phyloP scores from a whole-genome alignment of 2,888 invertebrate genomes.

The Sphaerophoria rueppellii region DNA sequence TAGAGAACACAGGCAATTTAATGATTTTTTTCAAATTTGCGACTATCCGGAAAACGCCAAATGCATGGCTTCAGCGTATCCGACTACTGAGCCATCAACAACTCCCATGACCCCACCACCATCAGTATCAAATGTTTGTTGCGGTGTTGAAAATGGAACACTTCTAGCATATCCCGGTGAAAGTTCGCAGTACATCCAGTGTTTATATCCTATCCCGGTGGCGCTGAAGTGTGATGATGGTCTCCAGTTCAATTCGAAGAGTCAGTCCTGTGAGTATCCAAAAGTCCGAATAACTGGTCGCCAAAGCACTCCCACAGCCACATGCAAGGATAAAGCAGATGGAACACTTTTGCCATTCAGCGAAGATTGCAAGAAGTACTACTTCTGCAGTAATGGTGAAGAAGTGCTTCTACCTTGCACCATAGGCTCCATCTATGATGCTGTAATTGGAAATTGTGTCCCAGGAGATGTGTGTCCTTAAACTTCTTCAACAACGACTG shows the following conservation, averaged over 20 bases:
- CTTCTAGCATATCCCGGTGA: slow-evolving; percentile 65
- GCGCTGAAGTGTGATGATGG: slow-evolving; percentile 72
- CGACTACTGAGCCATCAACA: slow-evolving; percentile 1
- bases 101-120: not conserved
- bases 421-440: slow-evolving; percentile 76
- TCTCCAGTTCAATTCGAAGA: slow-evolving; percentile 70
- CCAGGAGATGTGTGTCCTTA: slow-evolving; percentile 11
- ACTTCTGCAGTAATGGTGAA: slow-evolving; percentile 75
- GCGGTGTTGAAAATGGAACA: slow-evolving; percentile 37
- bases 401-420: slow-evolving; percentile 75
- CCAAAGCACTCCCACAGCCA: not conserved
- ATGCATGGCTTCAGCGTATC: slow-evolving; percentile 62
- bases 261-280: not conserved
- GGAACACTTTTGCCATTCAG: slow-evolving; percentile 75
- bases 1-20: slow-evolving; percentile 73
- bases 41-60: slow-evolving; percentile 74
- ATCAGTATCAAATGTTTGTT: slow-evolving; percentile 44
- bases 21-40: slow-evolving; percentile 75
- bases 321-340: slow-evolving; percentile 56
- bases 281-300: not conserved
- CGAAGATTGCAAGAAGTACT: slow-evolving; percentile 75
- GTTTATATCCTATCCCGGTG: slow-evolving; percentile 66
- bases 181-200: slow-evolving; percentile 73
- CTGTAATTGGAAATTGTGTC: slow-evolving; percentile 76
- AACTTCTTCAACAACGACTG: not conserved